Evolutionary conservation across 1,140 invertebrate genomes (phyloP), one percentile per base, ranked within the genome.

Genomic region (Papilio aristodemus): DNA sequence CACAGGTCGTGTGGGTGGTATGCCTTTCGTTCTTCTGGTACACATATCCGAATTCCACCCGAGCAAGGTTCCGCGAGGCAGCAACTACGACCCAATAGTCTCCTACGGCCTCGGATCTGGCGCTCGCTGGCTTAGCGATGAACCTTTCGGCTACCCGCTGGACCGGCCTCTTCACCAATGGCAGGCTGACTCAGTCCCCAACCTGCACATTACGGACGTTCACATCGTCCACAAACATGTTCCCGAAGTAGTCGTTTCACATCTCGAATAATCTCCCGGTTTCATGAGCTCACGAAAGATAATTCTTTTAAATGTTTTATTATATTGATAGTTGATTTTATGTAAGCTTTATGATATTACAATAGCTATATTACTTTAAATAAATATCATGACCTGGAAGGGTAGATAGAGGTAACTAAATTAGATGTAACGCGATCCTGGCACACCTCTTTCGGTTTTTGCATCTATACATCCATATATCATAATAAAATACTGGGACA

Each of bases 71-170:
- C 70, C 75, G 0, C 70, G 64, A 38, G 80, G 78, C 9, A 76
- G 70, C 22, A 81, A 74, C 19, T 79, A 73, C 22, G 77, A 86
- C 66, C 76, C 80, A 13, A 69, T 67, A 0, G 7, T 71, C 1
- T 75, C 77, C 8, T 69, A 72, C n/a, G 92, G 92, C 13, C 60
- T 91, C 27, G 89, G 90, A 5, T 81, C 86, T 64, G 91, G 91
- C 1, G 79, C 85, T 37, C 78, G 87, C 27, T 86, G 80, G 39
- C 75, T 92, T 50, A 90, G 91, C 70, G 72, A 80, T 11, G 74
- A 92, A 13, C 90, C 93, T 25, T 92, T 94, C 69, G 94, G 93
- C 38, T 95, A 92, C 89, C 95, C 95, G 8, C 92, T 95, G 75
- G 94, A 95, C 82, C 92, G 94, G 58, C 92, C 92, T 17, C 87